Base-by-base conservation (phyloP, 1,140 invertebrate genomes). In the Hyles vespertilio region DNA sequence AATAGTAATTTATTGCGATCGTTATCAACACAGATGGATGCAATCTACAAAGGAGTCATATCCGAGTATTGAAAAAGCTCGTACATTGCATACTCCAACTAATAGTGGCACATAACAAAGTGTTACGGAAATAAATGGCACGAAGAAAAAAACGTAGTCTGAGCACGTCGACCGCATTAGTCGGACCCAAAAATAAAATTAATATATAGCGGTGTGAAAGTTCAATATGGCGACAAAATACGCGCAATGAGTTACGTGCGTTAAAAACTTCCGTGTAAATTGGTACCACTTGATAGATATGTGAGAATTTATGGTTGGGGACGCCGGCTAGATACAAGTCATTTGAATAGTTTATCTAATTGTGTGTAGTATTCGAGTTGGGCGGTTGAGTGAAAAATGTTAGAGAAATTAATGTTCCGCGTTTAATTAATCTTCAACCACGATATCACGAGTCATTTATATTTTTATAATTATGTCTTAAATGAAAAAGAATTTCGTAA, bases 91-190 rank as follows among this genome's bases (percentile, higher is more conserved):
- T 54, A 72, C 68, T 63, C 69, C 61, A 67, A 68, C 72, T 79
- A 81, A 81, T 84, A 79, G 76, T 74, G 72, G 72, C 72, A 80
- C 71, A 79, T 81, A 75, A 81, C 78, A 81, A 72, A 80, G 67
- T 76, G 80, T 78, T 77, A 78, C 81, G 71, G 73, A 78, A 83
- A 79, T 84, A 81, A 80, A 81, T 79, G 75, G 69, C 61, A 69
- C 68, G 66, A 65, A 79, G 77, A 84, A 84, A 78, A 63, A 77
- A 76, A 70, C 74, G 72, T 68, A 74, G 70, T 68, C 67, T 57
- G 65, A 69, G 77, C 69, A 65, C 74, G 74, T 74, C 67, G 63
- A 46, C 61, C 65, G 68, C 74, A 76, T 78, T 80, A 79, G 67
- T 51, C 40, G 69, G 54, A 58, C 65, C 74, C 70, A 74, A 84